These are phyloP conservation scores for Cancer borealis DNA, from an alignment of 2,888 invertebrate genomes.

Conservation along the genomic window DNA sequence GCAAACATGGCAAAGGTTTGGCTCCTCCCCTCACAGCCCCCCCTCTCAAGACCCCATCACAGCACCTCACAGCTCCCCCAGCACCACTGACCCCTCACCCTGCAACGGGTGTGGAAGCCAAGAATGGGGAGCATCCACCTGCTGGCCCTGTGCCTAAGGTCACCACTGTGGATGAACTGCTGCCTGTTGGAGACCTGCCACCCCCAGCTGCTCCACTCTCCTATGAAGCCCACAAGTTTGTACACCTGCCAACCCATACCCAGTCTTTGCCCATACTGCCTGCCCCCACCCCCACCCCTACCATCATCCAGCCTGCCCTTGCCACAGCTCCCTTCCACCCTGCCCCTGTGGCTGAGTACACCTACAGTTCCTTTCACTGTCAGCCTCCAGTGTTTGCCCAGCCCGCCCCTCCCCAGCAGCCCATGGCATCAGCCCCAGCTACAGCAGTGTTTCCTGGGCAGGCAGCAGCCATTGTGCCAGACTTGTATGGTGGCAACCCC, in stretches of 20 bases:
- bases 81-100: constrained; percentile 39
- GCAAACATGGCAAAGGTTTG: constrained; percentile 68
- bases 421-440: constrained; percentile 54
- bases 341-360: constrained; percentile 69
- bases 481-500: constrained; percentile 65
- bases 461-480: constrained; percentile 66
- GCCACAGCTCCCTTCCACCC: constrained; percentile 71
- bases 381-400: constrained; percentile 72
- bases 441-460: constrained; percentile 69
- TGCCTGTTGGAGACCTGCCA: constrained; percentile 60
- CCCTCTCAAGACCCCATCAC: constrained; percentile 40
- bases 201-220: constrained; percentile 57
- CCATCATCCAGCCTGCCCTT: constrained; percentile 68
- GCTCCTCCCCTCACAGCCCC: constrained; percentile 58
- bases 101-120: constrained; percentile 47
- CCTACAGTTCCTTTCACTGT: constrained; percentile 67
- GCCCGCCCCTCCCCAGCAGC: constrained; percentile 60
- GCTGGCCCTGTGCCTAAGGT: constrained; percentile 65
- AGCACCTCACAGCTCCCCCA: constrained; percentile 59
- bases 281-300: constrained; percentile 61
- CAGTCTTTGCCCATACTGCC: constrained; percentile 65
- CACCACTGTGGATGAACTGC: constrained; percentile 67
- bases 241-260: constrained; percentile 66
- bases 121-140: constrained; percentile 70
- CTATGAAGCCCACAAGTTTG: constrained; percentile 71